phyloP scores from a whole-genome alignment of 2,797 vertebrate species.

The Todus mexicanus region DNA sequence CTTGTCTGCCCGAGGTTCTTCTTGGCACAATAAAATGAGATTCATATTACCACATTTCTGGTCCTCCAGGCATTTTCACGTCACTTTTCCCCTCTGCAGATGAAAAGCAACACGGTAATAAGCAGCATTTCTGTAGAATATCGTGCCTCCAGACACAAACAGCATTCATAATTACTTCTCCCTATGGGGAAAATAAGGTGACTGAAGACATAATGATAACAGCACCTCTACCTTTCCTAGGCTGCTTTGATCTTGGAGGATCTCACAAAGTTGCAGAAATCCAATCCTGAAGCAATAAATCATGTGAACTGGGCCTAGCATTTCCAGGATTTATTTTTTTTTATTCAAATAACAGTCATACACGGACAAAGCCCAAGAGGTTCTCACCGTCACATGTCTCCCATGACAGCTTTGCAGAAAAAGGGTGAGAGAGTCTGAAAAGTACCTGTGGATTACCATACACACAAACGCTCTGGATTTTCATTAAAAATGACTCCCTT shows the following conservation, averaged over 20 bases:
- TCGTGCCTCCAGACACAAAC: constrained; percentile 5
- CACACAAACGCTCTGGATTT: background rate
- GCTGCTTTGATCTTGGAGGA: constrained; percentile 35
- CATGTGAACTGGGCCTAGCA: background rate
- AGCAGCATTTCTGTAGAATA: constrained; percentile 8
- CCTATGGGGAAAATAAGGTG: background rate
- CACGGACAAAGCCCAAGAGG: background rate
- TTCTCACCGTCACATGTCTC: background rate
- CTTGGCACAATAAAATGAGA: background rate
- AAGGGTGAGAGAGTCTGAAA: background rate
- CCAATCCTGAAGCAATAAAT: background rate
- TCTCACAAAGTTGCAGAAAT: background rate
- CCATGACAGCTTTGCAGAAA: background rate
- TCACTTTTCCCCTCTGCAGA: background rate
- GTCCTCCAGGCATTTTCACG: constrained; percentile 23
- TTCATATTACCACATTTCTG: constrained; percentile 7
- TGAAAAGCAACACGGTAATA: constrained; percentile 28
- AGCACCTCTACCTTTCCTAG: background rate
- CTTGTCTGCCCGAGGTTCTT: background rate
- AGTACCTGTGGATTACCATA: background rate
- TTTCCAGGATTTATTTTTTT: background rate
- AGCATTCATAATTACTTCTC: constrained; percentile 14
- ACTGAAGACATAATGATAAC: background rate
- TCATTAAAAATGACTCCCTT: background rate
- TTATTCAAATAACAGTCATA: background rate